Base-by-base conservation (phyloP, 1,140 invertebrate species). In the Colletes gigas region DNA sequence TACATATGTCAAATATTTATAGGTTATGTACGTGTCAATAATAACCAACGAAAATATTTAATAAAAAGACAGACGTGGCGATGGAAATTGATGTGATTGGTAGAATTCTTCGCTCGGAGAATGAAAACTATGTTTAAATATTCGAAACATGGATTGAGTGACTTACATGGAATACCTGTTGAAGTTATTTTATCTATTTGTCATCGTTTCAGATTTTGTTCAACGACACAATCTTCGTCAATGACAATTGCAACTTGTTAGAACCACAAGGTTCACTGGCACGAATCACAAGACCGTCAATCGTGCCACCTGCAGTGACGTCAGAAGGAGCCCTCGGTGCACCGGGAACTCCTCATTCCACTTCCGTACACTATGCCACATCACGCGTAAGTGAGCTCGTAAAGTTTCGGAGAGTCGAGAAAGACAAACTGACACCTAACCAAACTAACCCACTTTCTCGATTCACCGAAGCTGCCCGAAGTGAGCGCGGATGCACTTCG, bases 221-320 rank as follows among this genome's bases (percentile, higher is more conserved):
- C 19, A n/a, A 63, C 44, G 54, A 50, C 21, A 82, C 21, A 68
- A 66, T 86, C 75, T 57, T 86, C 66, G 72, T 77, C 54, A 65
- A 41, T 69, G 70, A 81, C 69, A 55, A 81, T 83, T 50, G 60
- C 41, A 60, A 59, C 8, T 77, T 69, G 41, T 59, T 65, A 77
- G 44, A 71, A 71, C 50, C 65, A 59, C 47, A 71, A 71, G 72
- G 60, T 81, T 83, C 73, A 10, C n/a, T 71, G 4, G 17, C 63
- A 47, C 14, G 50, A 71, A 59, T 87, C 85, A 78, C 83, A 74
- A 82, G 84, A 86, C 10, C 74, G 86, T 86, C 63, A 6, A 74
- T 77, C 77, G 55, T 83, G 81, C 86, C 85, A 87, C 85, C 84
- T 87, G 85, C 83, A 86, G 81, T 59, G 15, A 30, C 30, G 30